Evolutionary conservation across 2,113 vertebrate genomes (phyloP).

Genomic region (Osmerus eperlanus): DNA sequence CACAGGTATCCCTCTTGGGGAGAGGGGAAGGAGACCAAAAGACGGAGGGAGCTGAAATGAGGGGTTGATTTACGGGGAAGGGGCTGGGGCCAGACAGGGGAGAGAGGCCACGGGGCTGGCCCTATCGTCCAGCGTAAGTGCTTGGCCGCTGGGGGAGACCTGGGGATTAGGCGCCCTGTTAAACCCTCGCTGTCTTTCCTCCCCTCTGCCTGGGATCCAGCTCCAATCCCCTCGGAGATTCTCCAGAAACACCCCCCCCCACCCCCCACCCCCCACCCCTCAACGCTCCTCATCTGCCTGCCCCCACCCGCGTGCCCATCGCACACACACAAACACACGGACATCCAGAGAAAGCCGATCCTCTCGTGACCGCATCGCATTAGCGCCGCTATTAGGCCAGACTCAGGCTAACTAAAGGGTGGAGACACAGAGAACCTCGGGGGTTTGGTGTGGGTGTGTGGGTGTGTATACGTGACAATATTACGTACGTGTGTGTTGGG

Average conservation of each 20-base stretch:
- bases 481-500: slow-evolving; percentile 40
- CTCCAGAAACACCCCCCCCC: slow-evolving; percentile 55
- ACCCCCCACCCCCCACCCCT: slow-evolving; percentile 11
- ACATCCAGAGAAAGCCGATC: slow-evolving; percentile 51
- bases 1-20: background rate
- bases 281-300: slow-evolving; percentile 4
- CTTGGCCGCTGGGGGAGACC: slow-evolving; percentile 11
- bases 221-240: slow-evolving; percentile 60
- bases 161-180: slow-evolving; percentile 34
- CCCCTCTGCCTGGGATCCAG: slow-evolving; percentile 51
- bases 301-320: slow-evolving; percentile 29
- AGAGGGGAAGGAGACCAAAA: background rate
- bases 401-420: slow-evolving; percentile 35
- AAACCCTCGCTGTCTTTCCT: slow-evolving; percentile 18
- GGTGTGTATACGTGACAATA: slow-evolving; percentile 17
- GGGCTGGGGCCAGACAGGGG: background rate
- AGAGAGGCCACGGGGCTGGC: background rate
- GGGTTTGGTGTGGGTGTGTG: slow-evolving; percentile 31
- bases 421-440: slow-evolving; percentile 17
- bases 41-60: background rate
- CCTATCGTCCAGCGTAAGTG: slow-evolving; percentile 32
- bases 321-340: slow-evolving; percentile 36
- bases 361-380: slow-evolving; percentile 62
- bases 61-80: slow-evolving; percentile 12
- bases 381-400: slow-evolving; percentile 61